phyloP scores from a whole-genome alignment of 1,140 invertebrate species.

The Wasmannia auropunctata region DNA sequence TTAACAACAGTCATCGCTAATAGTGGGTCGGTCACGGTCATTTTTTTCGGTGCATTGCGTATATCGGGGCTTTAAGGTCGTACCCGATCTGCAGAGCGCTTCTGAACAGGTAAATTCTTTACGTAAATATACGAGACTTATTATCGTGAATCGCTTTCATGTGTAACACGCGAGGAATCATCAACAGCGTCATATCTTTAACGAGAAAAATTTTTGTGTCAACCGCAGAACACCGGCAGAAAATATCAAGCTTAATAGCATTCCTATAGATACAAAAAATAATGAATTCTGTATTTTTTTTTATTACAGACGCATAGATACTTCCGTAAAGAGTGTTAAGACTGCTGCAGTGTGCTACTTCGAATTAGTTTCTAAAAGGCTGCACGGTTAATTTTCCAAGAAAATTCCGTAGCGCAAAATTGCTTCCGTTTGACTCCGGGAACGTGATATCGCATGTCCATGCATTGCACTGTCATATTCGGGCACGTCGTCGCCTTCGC shows the following conservation, averaged over 20 bases:
- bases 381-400: background rate
- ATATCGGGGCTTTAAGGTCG: background rate
- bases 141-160: background rate
- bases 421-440: background rate
- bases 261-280: background rate
- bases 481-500: slow-evolving; percentile 1
- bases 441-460: background rate
- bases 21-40: slow-evolving; percentile 2
- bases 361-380: too few relatives aligned
- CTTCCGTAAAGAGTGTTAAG: too few relatives aligned
- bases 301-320: background rate
- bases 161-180: background rate
- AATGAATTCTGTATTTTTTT: background rate
- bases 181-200: background rate
- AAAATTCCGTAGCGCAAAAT: background rate
- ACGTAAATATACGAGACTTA: background rate
- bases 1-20: slow-evolving; percentile 28
- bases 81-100: background rate
- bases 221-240: background rate
- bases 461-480: slow-evolving; percentile 9
- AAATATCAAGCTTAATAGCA: background rate
- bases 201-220: background rate
- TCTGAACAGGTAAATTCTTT: background rate
- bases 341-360: too few relatives aligned
- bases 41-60: background rate